A percentile compares a stretch with the other conserved stretches of the same genome.
Evolutionary conservation across 2,888 invertebrate genomes (phyloP).

Genomic region (Amiota mariae): DNA sequence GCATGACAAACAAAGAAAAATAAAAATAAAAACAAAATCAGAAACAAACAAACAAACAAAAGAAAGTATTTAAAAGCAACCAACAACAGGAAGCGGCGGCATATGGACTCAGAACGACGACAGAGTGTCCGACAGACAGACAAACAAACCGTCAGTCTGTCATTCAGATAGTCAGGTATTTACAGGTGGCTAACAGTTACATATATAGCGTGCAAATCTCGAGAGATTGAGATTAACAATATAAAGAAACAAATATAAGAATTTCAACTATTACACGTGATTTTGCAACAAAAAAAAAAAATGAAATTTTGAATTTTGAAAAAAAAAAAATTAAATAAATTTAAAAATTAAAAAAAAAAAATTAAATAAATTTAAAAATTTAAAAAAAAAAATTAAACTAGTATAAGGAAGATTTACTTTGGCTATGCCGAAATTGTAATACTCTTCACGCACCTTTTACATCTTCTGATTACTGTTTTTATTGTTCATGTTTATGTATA

Average conservation of each 20-base stretch:
- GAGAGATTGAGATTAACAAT: no score
- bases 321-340: not conserved
- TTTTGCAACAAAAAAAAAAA: not conserved
- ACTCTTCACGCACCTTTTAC: no score
- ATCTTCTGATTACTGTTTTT: no score
- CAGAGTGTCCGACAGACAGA: not conserved
- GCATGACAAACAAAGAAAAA: not conserved
- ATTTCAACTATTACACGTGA: constrained; percentile 18
- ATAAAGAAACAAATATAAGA: not conserved
- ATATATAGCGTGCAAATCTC: no score
- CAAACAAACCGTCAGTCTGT: not conserved
- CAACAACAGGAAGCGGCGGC: not conserved
- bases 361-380: no score
- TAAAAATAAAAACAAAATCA: not conserved
- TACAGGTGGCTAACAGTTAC: not conserved
- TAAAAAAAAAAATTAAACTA: no score
- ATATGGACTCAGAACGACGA: not conserved
- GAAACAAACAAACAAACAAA: constrained; percentile 1
- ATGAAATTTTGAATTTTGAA: not conserved
- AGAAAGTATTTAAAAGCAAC: not conserved
- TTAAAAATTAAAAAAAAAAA: not conserved
- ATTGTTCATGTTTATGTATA: no score
- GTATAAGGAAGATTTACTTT: no score
- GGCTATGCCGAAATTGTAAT: no score
- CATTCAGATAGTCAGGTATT: not conserved